Percentiles rank a stretch among this genome's conserved stretches.
Conservation (phyloP, 2,113 vertebrate genomes). For the Cinclus cinclus region DNA sequence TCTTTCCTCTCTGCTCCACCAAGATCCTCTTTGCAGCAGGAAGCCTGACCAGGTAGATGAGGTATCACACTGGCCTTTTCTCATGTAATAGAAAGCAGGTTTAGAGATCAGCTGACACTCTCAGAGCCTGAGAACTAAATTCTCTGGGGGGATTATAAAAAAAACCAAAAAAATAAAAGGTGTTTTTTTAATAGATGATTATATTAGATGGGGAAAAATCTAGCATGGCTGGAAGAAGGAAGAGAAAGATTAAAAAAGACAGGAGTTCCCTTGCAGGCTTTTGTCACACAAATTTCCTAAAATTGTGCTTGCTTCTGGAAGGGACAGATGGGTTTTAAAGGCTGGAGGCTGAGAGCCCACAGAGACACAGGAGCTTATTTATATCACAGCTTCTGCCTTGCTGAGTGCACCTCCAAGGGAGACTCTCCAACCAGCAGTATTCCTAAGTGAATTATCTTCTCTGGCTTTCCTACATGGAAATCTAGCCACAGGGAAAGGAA, state of each 20-base stretch:
- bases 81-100: background rate
- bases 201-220: background rate
- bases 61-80: background rate
- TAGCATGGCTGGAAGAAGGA: background rate
- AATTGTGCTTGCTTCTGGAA: background rate
- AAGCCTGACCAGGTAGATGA: background rate
- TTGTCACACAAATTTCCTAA: background rate
- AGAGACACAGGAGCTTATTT: background rate
- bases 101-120: background rate
- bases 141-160: fast-evolving
- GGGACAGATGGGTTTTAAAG: background rate
- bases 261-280: background rate
- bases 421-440: background rate
- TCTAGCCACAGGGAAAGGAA: background rate
- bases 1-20: background rate
- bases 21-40: background rate
- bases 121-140: background rate
- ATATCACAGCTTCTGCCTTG: background rate
- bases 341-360: background rate
- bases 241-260: background rate
- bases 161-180: background rate
- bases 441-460: background rate
- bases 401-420: background rate
- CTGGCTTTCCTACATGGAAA: background rate
- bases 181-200: background rate